Evolutionary conservation across 2,113 vertebrate genomes (phyloP).

Genomic region (Strix aluco): DNA sequence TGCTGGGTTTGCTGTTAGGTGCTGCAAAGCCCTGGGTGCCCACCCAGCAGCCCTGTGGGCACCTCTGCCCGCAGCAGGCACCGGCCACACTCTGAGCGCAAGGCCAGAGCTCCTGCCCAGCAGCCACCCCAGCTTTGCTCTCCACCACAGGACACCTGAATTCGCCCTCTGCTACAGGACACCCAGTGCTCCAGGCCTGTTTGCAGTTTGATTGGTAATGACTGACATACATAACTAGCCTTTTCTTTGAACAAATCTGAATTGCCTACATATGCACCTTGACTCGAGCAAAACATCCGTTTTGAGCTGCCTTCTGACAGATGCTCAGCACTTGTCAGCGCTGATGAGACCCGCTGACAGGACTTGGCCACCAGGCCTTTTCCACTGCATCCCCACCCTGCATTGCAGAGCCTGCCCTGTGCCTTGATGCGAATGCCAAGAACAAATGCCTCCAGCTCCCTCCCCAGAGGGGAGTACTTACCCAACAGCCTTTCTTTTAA

Average conservation of each 20-base stretch:
- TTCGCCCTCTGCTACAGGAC: neutral
- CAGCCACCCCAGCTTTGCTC: neutral
- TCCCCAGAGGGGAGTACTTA: neutral
- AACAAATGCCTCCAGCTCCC: neutral
- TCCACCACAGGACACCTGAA: accelerated
- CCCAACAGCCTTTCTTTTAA: neutral
- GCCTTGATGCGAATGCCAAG: neutral
- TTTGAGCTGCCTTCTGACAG: neutral
- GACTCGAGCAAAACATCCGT: neutral
- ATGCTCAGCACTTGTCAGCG: accelerated
- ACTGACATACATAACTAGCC: neutral
- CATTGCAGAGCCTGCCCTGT: neutral
- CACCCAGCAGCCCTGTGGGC: accelerated
- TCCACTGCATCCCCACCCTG: neutral
- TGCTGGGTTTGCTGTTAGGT: neutral
- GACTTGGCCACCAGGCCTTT: neutral
- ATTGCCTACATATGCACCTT: neutral
- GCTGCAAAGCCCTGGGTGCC: neutral
- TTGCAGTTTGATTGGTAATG: neutral
- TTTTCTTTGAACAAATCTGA: neutral
- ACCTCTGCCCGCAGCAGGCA: neutral
- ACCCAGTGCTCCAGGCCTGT: neutral
- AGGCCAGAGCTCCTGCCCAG: neutral
- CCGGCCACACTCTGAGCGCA: accelerated
- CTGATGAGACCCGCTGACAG: neutral